Percentiles rank a stretch among this genome's conserved stretches.
Conservation (phyloP, 2,113 vertebrate genomes). For the Microtus richardsoni region DNA sequence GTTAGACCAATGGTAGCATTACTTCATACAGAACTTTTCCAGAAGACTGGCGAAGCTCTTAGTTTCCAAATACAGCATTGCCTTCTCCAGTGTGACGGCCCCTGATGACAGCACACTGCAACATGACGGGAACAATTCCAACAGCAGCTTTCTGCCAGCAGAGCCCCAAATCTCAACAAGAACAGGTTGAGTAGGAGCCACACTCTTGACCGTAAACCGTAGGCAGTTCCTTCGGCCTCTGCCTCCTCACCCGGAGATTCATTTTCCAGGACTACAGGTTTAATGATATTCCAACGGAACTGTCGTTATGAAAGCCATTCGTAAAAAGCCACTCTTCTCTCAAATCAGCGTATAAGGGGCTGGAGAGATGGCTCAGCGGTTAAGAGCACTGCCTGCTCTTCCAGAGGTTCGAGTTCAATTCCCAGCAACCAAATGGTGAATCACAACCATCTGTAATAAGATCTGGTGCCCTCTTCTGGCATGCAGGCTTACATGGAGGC, state of each 20-base stretch:
- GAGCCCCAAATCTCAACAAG: not conserved
- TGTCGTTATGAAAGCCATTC: not conserved
- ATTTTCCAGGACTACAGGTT: conserved; percentile 17
- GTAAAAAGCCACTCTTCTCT: not conserved
- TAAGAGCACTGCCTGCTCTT: no score
- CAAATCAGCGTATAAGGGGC: not conserved
- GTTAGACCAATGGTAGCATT: not conserved
- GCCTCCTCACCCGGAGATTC: not conserved
- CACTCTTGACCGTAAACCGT: not conserved
- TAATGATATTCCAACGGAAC: not conserved
- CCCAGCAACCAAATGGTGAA: no score
- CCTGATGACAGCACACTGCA: not conserved
- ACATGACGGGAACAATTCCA: not conserved
- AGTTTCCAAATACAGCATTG: not conserved
- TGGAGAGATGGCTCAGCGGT: no score
- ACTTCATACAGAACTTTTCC: not conserved
- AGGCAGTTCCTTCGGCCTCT: not conserved
- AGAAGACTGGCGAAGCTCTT: not conserved
- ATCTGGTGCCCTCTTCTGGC: no score
- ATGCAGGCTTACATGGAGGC: no score
- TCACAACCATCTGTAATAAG: no score
- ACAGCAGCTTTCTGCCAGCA: not conserved
- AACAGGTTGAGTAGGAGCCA: not conserved
- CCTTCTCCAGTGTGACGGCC: not conserved
- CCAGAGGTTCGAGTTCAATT: no score